These are phyloP conservation scores for Sebastes taczanowskii DNA, from an alignment of 2,797 vertebrate genomes.

Conservation along the genomic window DNA sequence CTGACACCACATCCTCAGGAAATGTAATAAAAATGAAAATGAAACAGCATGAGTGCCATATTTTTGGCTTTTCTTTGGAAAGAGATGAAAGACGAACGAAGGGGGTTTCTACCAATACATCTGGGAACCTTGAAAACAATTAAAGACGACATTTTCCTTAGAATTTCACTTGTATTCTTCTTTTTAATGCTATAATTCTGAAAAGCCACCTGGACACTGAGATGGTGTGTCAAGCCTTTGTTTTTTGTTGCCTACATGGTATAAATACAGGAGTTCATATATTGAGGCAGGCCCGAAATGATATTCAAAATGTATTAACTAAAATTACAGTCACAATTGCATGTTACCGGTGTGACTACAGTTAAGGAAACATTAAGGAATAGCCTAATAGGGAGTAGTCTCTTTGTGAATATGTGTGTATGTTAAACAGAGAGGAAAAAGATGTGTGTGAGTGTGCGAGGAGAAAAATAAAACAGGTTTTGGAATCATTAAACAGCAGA, in stretches of 20 bases:
- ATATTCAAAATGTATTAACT: not conserved
- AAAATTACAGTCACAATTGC: not conserved
- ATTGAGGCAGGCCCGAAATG: not conserved
- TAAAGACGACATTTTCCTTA: conserved; percentile 41
- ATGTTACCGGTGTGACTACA: not conserved
- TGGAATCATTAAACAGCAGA: conserved; percentile 35
- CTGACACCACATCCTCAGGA: conserved; percentile 51
- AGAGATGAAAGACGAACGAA: not conserved
- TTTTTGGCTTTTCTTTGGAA: not conserved
- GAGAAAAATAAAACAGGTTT: conserved; percentile 30
- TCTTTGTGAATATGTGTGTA: not conserved
- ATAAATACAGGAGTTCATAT: not conserved
- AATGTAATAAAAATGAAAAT: conserved; percentile 51
- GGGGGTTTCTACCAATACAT: conserved; percentile 45
- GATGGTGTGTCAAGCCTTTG: not conserved
- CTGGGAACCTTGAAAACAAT: conserved; percentile 63
- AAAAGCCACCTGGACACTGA: not conserved
- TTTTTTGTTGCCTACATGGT: not conserved
- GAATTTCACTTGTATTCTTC: conserved; percentile 9
- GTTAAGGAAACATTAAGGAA: not conserved
- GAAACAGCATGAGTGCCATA: conserved; percentile 36
- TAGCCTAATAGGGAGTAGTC: not conserved
- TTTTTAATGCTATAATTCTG: not conserved
- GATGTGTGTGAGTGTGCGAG: not conserved
- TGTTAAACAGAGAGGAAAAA: not conserved